Evolutionary conservation across 1,140 invertebrate genomes (phyloP).

Genomic region (Saccostrea glomerata): DNA sequence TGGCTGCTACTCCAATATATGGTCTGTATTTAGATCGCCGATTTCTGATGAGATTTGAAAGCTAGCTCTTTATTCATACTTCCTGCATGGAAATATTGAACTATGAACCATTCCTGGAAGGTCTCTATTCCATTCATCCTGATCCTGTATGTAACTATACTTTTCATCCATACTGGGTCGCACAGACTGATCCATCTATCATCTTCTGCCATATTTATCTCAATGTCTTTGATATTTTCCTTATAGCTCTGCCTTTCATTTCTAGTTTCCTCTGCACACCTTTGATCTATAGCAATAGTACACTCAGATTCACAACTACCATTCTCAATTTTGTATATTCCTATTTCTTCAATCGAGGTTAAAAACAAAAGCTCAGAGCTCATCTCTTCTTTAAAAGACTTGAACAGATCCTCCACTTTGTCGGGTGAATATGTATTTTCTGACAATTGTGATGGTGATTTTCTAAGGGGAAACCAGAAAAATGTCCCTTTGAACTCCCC

Average conservation of each 20-base stretch:
- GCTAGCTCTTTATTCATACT: constrained; percentile 7
- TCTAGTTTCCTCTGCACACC: not conserved
- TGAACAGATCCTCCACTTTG: constrained; percentile 61
- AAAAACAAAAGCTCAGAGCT: constrained; percentile 62
- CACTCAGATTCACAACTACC: not conserved
- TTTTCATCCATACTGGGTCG: not conserved
- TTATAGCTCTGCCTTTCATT: constrained; percentile 18
- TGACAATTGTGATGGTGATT: constrained; percentile 49
- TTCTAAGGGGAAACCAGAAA: constrained; percentile 69
- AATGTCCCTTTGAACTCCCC: constrained; percentile 64
- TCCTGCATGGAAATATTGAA: constrained; percentile 32
- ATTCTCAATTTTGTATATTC: not conserved
- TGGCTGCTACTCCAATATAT: constrained; percentile 44
- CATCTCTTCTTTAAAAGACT: constrained; percentile 59
- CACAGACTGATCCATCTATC: not conserved
- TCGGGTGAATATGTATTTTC: constrained; percentile 54
- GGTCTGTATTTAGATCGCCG: constrained; percentile 43
- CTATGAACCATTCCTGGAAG: constrained; percentile 37
- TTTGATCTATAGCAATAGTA: constrained; percentile 13
- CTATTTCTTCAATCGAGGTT: constrained; percentile 51
- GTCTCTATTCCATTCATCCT: not conserved
- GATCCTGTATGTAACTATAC: not conserved
- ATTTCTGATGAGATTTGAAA: constrained; percentile 30
- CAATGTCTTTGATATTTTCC: not conserved
- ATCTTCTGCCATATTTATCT: not conserved